Percentiles rank a stretch among this genome's conserved stretches.
Conservation (phyloP, 2,888 invertebrate genomes). For the Polietes domitor region DNA sequence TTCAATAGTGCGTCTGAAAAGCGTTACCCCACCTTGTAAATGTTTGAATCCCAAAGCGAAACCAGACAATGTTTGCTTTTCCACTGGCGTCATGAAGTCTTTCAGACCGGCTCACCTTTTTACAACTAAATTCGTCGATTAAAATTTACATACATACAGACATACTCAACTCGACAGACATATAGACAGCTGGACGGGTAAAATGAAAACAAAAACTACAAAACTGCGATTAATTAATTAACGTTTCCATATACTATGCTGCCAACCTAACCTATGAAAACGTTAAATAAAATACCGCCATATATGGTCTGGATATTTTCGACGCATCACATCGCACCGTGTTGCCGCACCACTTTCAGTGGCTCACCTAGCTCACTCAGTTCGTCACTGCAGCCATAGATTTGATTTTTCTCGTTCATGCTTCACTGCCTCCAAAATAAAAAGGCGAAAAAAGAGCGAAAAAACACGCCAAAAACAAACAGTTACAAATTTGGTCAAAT, state of each 20-base stretch:
- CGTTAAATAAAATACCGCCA: neutral
- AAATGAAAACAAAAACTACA: neutral
- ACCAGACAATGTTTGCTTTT: neutral
- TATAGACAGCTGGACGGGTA: too few species aligned
- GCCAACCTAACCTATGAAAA: too few species aligned
- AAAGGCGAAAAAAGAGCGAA: neutral
- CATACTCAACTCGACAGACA: neutral
- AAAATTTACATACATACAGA: neutral
- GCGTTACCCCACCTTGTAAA: neutral
- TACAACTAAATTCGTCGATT: neutral
- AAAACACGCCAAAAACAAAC: constrained; percentile 16
- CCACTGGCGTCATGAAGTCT: constrained; percentile 25
- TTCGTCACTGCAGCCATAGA: neutral
- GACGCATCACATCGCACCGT: neutral
- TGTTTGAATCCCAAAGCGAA: neutral
- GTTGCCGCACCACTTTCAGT: neutral
- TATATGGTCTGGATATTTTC: constrained; percentile 31
- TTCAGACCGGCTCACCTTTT: constrained; percentile 9
- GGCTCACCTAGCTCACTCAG: neutral
- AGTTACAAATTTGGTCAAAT: constrained; percentile 34
- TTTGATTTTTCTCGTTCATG: constrained; percentile 24
- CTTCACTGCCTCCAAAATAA: neutral
- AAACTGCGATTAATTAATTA: constrained; percentile 18
- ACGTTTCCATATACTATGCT: neutral
- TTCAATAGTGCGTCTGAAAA: neutral